phyloP scores from a whole-genome alignment of 2,888 invertebrate species.

The Lapara coniferarum region DNA sequence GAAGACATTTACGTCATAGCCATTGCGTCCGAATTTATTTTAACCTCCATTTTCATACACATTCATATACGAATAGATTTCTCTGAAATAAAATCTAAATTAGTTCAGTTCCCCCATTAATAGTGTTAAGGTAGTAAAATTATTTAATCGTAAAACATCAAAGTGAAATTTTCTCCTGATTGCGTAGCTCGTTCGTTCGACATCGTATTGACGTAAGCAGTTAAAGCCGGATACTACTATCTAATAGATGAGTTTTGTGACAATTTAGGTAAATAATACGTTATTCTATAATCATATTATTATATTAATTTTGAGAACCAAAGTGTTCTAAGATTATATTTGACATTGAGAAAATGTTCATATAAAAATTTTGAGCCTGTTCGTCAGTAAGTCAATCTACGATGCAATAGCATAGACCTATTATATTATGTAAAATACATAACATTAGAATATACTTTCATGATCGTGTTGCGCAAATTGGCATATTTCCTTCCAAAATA shows the following conservation, averaged over 20 bases:
- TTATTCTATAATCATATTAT: background rate
- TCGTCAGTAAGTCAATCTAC: no score
- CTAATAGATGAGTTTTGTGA: background rate
- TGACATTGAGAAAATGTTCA: no score
- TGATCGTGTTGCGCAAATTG: no score
- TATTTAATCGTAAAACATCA: slow-evolving; percentile 28
- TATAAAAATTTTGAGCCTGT: no score
- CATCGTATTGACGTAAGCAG: slow-evolving; percentile 9
- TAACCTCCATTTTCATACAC: slow-evolving; percentile 11
- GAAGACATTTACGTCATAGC: slow-evolving; percentile 14
- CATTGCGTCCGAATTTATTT: slow-evolving; percentile 18
- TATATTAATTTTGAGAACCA: background rate
- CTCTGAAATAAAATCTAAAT: slow-evolving; percentile 19
- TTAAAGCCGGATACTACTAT: background rate
- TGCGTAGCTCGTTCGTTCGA: slow-evolving; percentile 24
- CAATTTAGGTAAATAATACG: background rate
- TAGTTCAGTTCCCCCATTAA: slow-evolving; percentile 24
- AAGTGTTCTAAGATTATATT: no score
- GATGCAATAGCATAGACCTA: no score
- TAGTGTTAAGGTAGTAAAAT: slow-evolving; percentile 25
- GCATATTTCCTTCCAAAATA: no score
- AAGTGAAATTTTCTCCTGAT: slow-evolving; percentile 28
- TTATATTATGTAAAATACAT: no score
- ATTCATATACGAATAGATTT: slow-evolving; percentile 3
- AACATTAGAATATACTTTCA: no score